phyloP scores from a whole-genome alignment of 2,113 vertebrate species.

The Cololabis saira region DNA sequence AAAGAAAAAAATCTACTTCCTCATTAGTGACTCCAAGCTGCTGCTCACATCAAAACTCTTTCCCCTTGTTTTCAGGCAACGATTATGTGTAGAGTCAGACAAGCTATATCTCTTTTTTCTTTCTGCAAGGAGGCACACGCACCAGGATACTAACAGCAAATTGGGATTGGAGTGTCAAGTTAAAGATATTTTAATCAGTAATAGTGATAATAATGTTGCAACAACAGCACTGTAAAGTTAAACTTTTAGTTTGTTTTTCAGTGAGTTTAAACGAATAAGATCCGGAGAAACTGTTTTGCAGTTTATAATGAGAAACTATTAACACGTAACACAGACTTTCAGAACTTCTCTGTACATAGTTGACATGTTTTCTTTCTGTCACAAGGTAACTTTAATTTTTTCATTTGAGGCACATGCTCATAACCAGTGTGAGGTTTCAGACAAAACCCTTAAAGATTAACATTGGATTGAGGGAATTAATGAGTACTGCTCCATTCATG shows the following conservation, averaged over 20 bases:
- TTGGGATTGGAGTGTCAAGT: slow-evolving; percentile 23
- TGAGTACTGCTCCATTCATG: too few relatives aligned
- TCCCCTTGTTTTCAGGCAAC: slow-evolving; percentile 55
- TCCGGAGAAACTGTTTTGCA: slow-evolving; percentile 8
- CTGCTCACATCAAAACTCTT: slow-evolving; percentile 59
- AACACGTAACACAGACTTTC: slow-evolving; percentile 1
- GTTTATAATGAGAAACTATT: not conserved
- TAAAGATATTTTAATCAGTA: slow-evolving; percentile 46
- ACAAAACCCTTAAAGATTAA: not conserved
- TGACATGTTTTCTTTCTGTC: slow-evolving; percentile 6
- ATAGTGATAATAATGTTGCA: slow-evolving; percentile 20
- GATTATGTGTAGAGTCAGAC: slow-evolving; percentile 65
- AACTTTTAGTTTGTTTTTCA: not conserved
- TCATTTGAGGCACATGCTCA: not conserved
- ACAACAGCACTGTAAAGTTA: slow-evolving; percentile 13
- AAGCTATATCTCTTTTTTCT: slow-evolving; percentile 39
- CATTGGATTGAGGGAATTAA: too few relatives aligned
- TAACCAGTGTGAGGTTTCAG: too few relatives aligned
- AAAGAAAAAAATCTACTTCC: slow-evolving; percentile 75
- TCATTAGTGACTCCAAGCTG: slow-evolving; percentile 73
- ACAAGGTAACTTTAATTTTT: not conserved
- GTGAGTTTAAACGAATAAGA: slow-evolving; percentile 31
- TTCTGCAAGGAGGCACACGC: slow-evolving; percentile 21
- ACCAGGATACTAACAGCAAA: slow-evolving; percentile 52
- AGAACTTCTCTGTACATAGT: not conserved